Evolutionary conservation across 1,140 invertebrate genomes (phyloP).

Genomic region (Augochlora pura): DNA sequence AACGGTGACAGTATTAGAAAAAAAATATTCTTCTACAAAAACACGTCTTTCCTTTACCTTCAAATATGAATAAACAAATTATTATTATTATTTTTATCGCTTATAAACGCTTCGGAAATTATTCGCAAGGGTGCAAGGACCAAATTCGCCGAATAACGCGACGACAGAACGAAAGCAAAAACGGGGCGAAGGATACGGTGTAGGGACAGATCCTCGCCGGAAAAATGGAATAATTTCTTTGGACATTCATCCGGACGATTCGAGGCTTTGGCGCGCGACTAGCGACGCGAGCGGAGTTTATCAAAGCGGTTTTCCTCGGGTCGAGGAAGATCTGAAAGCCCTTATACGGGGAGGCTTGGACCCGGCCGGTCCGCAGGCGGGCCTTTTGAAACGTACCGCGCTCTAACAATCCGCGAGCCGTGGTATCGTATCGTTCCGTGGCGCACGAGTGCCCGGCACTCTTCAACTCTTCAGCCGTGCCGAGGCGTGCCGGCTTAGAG

Average conservation of each 20-base stretch:
- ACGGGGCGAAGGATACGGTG: too few relatives aligned
- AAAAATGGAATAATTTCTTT: too few relatives aligned
- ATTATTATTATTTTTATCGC: too few relatives aligned
- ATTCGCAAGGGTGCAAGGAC: too few relatives aligned
- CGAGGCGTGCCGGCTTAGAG: conserved; percentile 48
- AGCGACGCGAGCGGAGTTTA: conserved; percentile 3
- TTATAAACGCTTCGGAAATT: too few relatives aligned
- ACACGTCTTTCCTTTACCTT: too few relatives aligned
- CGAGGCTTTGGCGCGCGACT: neutral
- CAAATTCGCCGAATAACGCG: too few relatives aligned
- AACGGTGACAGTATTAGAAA: too few relatives aligned
- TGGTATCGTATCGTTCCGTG: conserved; percentile 10
- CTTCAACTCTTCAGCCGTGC: conserved; percentile 33
- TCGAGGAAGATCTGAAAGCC: neutral
- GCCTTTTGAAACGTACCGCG: conserved; percentile 22
- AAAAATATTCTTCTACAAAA: too few relatives aligned
- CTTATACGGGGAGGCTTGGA: neutral
- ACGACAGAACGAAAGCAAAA: too few relatives aligned
- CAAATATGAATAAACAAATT: too few relatives aligned
- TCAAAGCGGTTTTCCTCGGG: conserved; percentile 2
- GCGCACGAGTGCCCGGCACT: conserved; percentile 11
- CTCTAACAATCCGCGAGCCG: neutral
- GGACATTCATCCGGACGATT: neutral
- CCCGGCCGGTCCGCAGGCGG: neutral
- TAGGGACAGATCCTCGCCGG: too few relatives aligned